Evolutionary conservation across 2,797 vertebrate species (phyloP).

Genomic region (Australoheros facetus): DNA sequence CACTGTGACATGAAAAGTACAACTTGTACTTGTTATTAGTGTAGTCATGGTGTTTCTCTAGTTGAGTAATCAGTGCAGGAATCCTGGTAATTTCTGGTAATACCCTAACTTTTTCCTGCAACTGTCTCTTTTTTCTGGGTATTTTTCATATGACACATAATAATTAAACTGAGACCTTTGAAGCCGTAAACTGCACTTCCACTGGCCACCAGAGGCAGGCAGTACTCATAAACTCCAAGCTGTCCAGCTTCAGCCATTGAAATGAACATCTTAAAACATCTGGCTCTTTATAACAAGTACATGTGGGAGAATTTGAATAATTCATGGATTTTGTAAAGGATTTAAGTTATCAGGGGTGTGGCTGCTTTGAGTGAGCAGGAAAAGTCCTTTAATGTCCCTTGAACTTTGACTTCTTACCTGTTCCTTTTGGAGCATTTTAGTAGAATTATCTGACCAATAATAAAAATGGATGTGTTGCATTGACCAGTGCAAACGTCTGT

Average conservation of each 20-base stretch:
- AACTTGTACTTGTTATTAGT: conserved; percentile 3
- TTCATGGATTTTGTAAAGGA: not conserved
- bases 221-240: not conserved
- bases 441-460: not conserved
- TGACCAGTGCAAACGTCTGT: fast-evolving
- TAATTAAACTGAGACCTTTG: not conserved
- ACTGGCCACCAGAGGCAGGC: not conserved
- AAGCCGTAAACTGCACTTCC: not conserved
- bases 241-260: not conserved
- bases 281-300: fast-evolving
- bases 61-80: not conserved
- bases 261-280: not conserved
- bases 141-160: not conserved
- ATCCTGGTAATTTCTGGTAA: not conserved
- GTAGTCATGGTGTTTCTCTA: not conserved
- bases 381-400: not conserved
- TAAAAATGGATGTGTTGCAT: not conserved
- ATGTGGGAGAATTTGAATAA: not conserved
- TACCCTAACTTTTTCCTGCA: not conserved
- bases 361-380: not conserved
- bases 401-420: not conserved
- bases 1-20: not conserved
- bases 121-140: not conserved
- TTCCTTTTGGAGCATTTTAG: not conserved
- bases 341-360: not conserved